Conservation (phyloP, 2,113 vertebrate species). For the Pelmatolapia mariae region DNA sequence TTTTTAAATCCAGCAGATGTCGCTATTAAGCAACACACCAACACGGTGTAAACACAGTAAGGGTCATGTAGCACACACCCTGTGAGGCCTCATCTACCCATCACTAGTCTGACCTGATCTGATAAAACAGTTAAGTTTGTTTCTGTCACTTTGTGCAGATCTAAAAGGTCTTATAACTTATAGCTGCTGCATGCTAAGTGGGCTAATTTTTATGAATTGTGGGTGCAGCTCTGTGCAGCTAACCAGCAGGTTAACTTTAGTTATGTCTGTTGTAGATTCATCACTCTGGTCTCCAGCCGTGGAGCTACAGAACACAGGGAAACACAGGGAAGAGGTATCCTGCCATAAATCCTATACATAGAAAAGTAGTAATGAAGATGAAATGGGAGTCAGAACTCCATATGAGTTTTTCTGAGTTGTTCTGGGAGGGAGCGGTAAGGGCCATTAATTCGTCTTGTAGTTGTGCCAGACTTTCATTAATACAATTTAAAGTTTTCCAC, state of each 20-base stretch:
- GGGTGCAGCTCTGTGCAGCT: background rate
- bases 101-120: background rate
- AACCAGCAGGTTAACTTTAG: background rate
- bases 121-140: background rate
- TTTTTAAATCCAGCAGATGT: background rate
- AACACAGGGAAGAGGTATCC: background rate
- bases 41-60: fast-evolving
- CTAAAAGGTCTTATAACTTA: background rate
- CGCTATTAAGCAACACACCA: background rate
- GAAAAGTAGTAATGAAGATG: fast-evolving
- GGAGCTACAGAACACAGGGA: background rate
- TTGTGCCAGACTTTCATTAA: no score
- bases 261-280: background rate
- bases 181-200: background rate
- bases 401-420: no score
- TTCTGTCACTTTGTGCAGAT: background rate
- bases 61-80: background rate
- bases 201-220: background rate
- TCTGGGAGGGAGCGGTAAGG: no score
- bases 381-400: no score
- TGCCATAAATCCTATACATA: background rate
- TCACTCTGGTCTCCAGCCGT: fast-evolving
- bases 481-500: no score
- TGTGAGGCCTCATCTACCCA: background rate
- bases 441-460: no score